phyloP scores from a whole-genome alignment of 1,140 invertebrate species.

The Tetramorium simillimum region DNA sequence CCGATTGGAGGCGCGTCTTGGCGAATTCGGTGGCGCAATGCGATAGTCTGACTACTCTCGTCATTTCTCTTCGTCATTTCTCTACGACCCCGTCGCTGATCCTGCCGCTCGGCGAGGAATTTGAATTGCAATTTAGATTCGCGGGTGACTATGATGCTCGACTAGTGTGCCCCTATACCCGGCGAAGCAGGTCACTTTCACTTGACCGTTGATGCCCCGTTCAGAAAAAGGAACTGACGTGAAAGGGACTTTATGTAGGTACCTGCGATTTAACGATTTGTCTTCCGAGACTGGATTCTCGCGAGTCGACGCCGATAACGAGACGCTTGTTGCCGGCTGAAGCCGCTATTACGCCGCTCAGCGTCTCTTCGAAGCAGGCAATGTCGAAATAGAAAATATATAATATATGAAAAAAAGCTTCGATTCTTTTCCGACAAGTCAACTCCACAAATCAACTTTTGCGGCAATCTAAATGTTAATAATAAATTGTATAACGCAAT shows the following conservation, averaged over 20 bases:
- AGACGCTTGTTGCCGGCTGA: background rate
- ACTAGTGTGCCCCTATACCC: constrained; percentile 22
- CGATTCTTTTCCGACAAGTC: background rate
- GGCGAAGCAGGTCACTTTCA: constrained; percentile 75
- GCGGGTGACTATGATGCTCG: constrained; percentile 29
- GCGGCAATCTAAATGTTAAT: background rate
- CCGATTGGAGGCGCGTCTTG: constrained; percentile 29
- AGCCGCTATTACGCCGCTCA: background rate
- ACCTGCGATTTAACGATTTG: constrained; percentile 41
- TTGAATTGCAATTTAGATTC: constrained; percentile 36
- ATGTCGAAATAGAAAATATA: background rate
- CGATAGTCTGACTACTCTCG: background rate
- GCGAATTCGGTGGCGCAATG: constrained; percentile 40
- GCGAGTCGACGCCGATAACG: background rate
- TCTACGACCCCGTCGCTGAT: background rate
- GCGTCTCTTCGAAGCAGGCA: background rate
- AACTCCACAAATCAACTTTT: background rate
- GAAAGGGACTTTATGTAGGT: constrained; percentile 46
- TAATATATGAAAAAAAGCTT: too few species aligned
- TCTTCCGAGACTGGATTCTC: constrained; percentile 17
- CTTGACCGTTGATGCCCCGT: constrained; percentile 68
- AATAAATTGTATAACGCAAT: background rate
- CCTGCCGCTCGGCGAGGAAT: background rate
- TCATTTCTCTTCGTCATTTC: constrained; percentile 38
- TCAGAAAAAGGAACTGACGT: constrained; percentile 50